Percentiles rank a stretch among this genome's conserved stretches.
Conservation (phyloP, 2,113 vertebrate genomes). For the Sakesphorus luctuosus region DNA sequence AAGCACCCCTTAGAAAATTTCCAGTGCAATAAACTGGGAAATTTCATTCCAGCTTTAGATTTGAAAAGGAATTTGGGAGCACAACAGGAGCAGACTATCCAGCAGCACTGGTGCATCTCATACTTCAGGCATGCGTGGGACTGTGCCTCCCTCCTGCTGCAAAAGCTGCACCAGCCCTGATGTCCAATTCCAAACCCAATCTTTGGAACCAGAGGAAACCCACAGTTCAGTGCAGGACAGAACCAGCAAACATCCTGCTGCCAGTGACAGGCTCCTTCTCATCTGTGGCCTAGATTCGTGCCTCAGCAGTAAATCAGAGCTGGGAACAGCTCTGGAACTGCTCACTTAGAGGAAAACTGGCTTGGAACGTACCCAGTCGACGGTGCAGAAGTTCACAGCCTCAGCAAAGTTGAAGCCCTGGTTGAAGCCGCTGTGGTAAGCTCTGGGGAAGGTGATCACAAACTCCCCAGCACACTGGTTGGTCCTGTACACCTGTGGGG, state of each 20-base stretch:
- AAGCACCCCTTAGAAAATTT: not conserved
- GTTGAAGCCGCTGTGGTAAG: constrained; percentile 98
- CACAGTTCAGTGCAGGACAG: not conserved
- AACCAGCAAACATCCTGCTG: not conserved
- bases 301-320: not conserved
- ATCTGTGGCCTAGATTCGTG: not conserved
- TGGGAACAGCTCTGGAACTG: not conserved
- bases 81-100: not conserved
- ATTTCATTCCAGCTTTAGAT: not conserved
- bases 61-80: not conserved
- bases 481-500: constrained; percentile 90
- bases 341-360: not conserved
- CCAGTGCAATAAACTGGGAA: not conserved
- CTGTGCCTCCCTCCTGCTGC: not conserved
- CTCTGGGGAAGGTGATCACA: constrained; percentile 96
- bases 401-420: constrained; percentile 99
- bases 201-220: not conserved
- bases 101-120: not conserved
- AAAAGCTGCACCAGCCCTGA: not conserved
- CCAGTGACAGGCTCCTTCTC: not conserved
- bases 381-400: constrained; percentile 98
- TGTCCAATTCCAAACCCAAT: fast-evolving
- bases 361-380: constrained; percentile 89
- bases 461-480: constrained; percentile 99
- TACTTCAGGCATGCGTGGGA: fast-evolving